Base-by-base conservation (phyloP, 2,113 vertebrate species). In the Dolichotis patagonum region DNA sequence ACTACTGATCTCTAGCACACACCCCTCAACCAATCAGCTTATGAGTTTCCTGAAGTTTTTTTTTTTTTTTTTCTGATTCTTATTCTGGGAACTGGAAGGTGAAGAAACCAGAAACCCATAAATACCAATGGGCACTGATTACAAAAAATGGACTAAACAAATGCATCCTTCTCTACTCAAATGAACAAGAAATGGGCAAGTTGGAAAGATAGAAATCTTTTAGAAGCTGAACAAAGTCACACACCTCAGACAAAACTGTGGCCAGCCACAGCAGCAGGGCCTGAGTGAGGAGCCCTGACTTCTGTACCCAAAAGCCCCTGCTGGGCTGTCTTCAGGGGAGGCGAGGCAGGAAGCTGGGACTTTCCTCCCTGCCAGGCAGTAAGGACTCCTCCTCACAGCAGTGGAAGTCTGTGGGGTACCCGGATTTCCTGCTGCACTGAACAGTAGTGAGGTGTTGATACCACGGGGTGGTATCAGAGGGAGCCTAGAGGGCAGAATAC, bases 51-150 rank as follows among this genome's bases (percentile, higher is more conserved):
- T 43, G 28, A 54, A 7, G 32, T 91, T 90, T 63, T 14, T 73
- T 93, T 87, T 52, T 52, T n/a, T 95, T 90, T 63, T 14, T 73
- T 91, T 84, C 81, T 43, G n/a, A 30, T 82, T 85, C 12, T 46
- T 2, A 12, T 10, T 11, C 46, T 58, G 35, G 8, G 24, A 14
- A n/a, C 28, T 69, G 69, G 35, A 67, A 35, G 9, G 11, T 43
- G 11, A 90, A 69, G 41, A 52, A 71, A 35, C 6, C n/a, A 30
- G 19, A 3, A 20, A 38, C 26, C 7, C 2, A 67, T 38, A 54
- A 46, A 91, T 58, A n/a, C 10, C 26, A 81, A 60, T 0, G 6
- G 14, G 3, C 30, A 77, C 10, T 28, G 30, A 32, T 8, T 52
- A 1, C 9, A 16, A 71, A 12, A 13, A 52, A 71, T 5, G 12